Conservation (phyloP, 2,888 invertebrate genomes). For the Drosophila mayaguana region DNA sequence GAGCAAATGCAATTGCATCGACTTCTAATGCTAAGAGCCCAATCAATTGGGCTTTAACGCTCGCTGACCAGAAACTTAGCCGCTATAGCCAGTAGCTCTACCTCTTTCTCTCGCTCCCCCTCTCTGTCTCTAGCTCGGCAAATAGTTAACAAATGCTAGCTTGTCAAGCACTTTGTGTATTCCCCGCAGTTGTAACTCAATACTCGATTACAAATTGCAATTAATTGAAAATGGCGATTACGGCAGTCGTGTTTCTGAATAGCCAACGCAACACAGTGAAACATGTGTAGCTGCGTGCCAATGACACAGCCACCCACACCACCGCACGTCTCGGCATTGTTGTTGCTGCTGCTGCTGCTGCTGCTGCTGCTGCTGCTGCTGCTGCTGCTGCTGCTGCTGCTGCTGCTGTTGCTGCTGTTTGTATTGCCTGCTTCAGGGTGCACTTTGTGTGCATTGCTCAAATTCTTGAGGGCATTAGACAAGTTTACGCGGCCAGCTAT, state of each 20-base stretch:
- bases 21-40: slow-evolving; percentile 80
- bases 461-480: slow-evolving; percentile 70
- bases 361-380: not conserved
- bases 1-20: slow-evolving; percentile 83
- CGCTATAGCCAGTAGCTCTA: not conserved
- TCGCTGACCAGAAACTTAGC: slow-evolving; percentile 15
- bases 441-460: slow-evolving; percentile 48
- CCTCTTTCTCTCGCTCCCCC: not conserved
- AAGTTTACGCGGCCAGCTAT: slow-evolving; percentile 37
- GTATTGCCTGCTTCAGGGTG: slow-evolving; percentile 48
- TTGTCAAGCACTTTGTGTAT: slow-evolving; percentile 52
- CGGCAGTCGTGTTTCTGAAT: slow-evolving; percentile 51
- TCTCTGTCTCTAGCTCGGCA: not conserved
- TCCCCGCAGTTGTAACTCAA: slow-evolving; percentile 69
- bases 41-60: slow-evolving; percentile 79
- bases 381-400: not conserved
- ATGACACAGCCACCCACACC: slow-evolving; percentile 1
- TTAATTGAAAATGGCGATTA: slow-evolving; percentile 82
- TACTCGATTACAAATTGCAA: slow-evolving; percentile 82
- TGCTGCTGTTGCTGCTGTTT: too few species aligned
- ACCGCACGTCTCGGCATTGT: slow-evolving; percentile 10
- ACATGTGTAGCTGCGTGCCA: slow-evolving; percentile 29
- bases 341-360: too few species aligned
- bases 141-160: slow-evolving; percentile 39
- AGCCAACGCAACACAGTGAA: slow-evolving; percentile 19